Conservation (phyloP, 2,888 invertebrate species). For the Pedicia rivosa region DNA sequence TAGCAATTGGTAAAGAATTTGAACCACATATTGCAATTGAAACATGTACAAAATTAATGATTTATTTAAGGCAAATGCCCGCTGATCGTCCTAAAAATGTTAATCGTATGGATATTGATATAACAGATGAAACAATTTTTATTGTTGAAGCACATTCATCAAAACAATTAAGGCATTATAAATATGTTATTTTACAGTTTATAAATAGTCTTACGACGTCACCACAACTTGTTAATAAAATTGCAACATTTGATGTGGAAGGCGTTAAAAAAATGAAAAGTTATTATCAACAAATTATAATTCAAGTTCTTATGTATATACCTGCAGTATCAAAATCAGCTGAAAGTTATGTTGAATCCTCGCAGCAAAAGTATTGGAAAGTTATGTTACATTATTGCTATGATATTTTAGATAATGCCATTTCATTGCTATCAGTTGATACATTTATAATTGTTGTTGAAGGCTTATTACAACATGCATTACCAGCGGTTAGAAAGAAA, state of each 20-base stretch:
- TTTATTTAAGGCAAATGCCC: conserved; percentile 50
- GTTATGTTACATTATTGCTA: conserved; percentile 62
- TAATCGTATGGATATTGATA: conserved; percentile 24
- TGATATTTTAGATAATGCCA: conserved; percentile 65
- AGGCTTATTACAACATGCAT: conserved; percentile 52
- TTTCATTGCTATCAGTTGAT: conserved; percentile 57
- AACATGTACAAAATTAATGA: conserved; percentile 47
- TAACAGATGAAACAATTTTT: conserved; percentile 32
- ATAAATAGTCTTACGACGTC: conserved; percentile 52
- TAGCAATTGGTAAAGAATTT: conserved; percentile 50
- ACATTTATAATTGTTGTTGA: conserved; percentile 67
- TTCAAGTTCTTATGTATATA: conserved; percentile 49
- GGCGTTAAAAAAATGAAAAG: conserved; percentile 37
- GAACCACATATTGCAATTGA: conserved; percentile 41
- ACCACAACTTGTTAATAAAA: conserved; percentile 48
- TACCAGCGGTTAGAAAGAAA: conserved; percentile 56
- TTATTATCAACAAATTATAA: conserved; percentile 50
- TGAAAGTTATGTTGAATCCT: conserved; percentile 40
- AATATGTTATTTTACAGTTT: conserved; percentile 62
- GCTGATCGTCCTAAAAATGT: conserved; percentile 37
- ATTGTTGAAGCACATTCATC: conserved; percentile 46
- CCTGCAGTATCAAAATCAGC: conserved; percentile 45
- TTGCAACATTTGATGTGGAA: conserved; percentile 35
- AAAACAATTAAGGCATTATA: conserved; percentile 70
- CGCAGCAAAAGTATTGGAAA: conserved; percentile 62